Conservation (phyloP, 2,888 invertebrate genomes). For the Ochropacha duplaris region DNA sequence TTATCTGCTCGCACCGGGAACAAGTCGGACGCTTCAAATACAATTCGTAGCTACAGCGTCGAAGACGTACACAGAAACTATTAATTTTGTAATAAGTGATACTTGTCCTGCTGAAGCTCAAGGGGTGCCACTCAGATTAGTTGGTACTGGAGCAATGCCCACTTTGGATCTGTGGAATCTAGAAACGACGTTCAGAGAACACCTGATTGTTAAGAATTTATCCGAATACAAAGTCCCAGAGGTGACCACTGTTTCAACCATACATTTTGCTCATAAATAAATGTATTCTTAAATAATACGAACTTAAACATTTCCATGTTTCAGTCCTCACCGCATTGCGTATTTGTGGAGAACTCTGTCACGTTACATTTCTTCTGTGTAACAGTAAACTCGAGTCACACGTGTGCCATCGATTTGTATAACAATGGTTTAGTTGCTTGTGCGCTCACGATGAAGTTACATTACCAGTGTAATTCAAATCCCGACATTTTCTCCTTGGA, state of each 20-base stretch:
- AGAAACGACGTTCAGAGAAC: slow-evolving; percentile 83
- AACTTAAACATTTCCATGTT: slow-evolving; percentile 27
- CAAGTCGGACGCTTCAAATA: slow-evolving; percentile 67
- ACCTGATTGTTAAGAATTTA: slow-evolving; percentile 79
- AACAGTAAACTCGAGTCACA: slow-evolving; percentile 58
- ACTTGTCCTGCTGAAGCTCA: slow-evolving; percentile 75
- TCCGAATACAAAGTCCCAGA: slow-evolving; percentile 77
- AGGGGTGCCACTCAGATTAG: slow-evolving; percentile 73
- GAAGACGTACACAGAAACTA: slow-evolving; percentile 66
- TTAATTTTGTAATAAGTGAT: slow-evolving; percentile 71
- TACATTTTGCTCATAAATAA: background rate
- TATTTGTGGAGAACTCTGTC: slow-evolving; percentile 71
- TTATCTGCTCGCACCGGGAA: slow-evolving; percentile 70
- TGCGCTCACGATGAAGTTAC: slow-evolving; percentile 61
- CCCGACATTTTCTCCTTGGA: slow-evolving; percentile 65
- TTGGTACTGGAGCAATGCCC: slow-evolving; percentile 82
- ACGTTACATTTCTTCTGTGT: slow-evolving; percentile 71
- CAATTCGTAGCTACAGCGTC: slow-evolving; percentile 65
- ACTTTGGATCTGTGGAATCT: slow-evolving; percentile 81
- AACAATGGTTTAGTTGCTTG: slow-evolving; percentile 74
- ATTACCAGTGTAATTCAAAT: slow-evolving; percentile 62
- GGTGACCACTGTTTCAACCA: slow-evolving; percentile 35
- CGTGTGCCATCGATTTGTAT: slow-evolving; percentile 63
- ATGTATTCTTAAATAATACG: slow-evolving; percentile 3
- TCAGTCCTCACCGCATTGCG: slow-evolving; percentile 72